Conservation (phyloP, 1,140 invertebrate genomes). For the Eueides isabella region DNA sequence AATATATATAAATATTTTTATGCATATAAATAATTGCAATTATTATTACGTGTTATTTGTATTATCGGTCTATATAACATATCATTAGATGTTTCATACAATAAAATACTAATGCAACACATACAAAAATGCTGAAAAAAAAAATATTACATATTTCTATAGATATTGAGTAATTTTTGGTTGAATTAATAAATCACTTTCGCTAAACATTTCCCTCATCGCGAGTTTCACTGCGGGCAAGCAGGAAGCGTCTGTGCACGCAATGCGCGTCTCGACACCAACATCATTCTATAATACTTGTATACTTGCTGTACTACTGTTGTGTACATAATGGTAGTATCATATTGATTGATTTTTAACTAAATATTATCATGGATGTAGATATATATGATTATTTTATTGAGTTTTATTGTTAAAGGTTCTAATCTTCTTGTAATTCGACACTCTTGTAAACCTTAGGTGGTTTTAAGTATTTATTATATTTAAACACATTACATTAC, state of each 20-base stretch:
- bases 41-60: too few relatives aligned
- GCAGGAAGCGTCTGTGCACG: constrained; percentile 49
- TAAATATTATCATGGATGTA: background rate
- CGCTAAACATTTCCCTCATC: constrained; percentile 57
- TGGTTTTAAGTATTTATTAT: too few relatives aligned
- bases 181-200: constrained; percentile 73
- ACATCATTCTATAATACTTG: constrained; percentile 14
- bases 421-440: too few relatives aligned
- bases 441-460: too few relatives aligned
- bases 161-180: constrained; percentile 50
- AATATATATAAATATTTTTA: too few relatives aligned
- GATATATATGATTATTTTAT: too few relatives aligned
- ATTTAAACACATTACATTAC: too few relatives aligned
- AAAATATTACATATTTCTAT: background rate
- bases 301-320: background rate
- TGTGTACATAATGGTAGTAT: background rate
- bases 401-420: too few relatives aligned
- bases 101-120: too few relatives aligned
- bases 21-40: too few relatives aligned
- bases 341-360: background rate
- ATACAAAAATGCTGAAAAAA: background rate
- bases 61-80: too few relatives aligned
- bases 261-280: constrained; percentile 41
- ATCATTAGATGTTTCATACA: too few relatives aligned
- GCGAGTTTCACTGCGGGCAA: constrained; percentile 59